These are phyloP conservation scores for Melinaea menophilus DNA, from an alignment of 2,888 invertebrate species.

Conservation along the genomic window DNA sequence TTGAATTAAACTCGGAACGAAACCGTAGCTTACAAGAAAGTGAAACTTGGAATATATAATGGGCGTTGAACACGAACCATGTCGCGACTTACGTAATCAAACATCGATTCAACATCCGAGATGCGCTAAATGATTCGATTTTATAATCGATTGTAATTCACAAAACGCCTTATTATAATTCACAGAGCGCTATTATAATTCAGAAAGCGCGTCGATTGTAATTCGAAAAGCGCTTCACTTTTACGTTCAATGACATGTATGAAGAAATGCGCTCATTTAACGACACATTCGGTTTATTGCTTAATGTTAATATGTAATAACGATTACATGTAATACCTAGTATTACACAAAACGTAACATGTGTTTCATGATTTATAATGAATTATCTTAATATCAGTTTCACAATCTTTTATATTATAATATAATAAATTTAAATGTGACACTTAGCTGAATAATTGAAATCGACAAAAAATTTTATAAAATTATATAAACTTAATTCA, in stretches of 20 bases:
- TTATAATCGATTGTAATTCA: conserved; percentile 30
- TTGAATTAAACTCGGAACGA: conserved; percentile 35
- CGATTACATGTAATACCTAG: conserved; percentile 29
- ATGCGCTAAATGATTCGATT: conserved; percentile 51
- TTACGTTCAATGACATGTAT: conserved; percentile 3
- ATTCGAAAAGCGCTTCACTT: conserved; percentile 3
- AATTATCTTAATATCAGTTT: conserved; percentile 11
- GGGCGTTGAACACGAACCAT: conserved; percentile 48
- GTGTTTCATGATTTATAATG: conserved; percentile 20
- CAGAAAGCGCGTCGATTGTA: conserved; percentile 6
- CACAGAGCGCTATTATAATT: conserved; percentile 21
- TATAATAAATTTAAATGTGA: not conserved
- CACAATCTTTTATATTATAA: conserved; percentile 9
- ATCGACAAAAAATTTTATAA: too few relatives aligned
- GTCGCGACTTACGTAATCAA: conserved; percentile 56
- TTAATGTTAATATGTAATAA: conserved; percentile 27
- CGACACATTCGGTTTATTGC: conserved; percentile 26
- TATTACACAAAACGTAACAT: conserved; percentile 26
- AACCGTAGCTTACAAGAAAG: conserved; percentile 70
- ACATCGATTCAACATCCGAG: conserved; percentile 35
- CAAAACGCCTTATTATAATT: conserved; percentile 4
- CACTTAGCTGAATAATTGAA: too few relatives aligned
- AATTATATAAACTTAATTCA: too few relatives aligned
- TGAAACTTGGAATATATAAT: conserved; percentile 62
- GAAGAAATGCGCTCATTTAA: conserved; percentile 22